Evolutionary conservation across 1,140 invertebrate genomes (phyloP), one percentile per base, ranked within the genome.

Genomic region (Drosophila bocki): DNA sequence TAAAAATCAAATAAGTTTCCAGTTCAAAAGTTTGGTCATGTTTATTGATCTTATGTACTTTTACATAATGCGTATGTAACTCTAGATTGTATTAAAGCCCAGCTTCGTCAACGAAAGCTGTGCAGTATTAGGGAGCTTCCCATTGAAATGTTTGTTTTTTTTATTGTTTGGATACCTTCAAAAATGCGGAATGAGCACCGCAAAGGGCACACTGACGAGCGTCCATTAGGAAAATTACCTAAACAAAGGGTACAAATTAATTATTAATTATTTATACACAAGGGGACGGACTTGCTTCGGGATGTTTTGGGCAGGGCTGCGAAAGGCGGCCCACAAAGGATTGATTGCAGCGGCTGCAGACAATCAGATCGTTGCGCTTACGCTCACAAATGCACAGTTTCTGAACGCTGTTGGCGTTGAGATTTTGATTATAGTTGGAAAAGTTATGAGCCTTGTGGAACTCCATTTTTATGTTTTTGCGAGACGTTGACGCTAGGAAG

Each of bases 181-280:
- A 50, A 37, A 63, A 54, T 45, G 58, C 42, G 1, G 32, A 29
- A 33, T 54, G n/a, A 7, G 76, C 82, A 19, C 70, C 79, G 42
- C 83, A 87, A n/a, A 82, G 82, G 8, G 53, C 83, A 17, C 83
- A 86, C 8, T 80, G 41, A 17, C 76, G 83, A 1, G 76, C 59
- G 53, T 86, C 83, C 83, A 86, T 87, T 0, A 86, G 17, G 57
- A 72, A 86, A 1, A 53, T 62, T 12, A 74, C 57, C 83, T 86
- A 17, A 5, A 35, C 3, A 33, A 37, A 22, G 3, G 5, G 5
- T n/a, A 12, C 19, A 26, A 2, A 39, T 7, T 1, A 12, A 26
- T 17, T 33, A 60, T 48, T 13, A 13, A 39, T 26, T 5, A 22
- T 29, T 61, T 17, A 15, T 8, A 12, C 6, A 12, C 8, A 9